Evolutionary conservation across 2,888 invertebrate species (phyloP), one percentile per base, ranked within the genome.

Genomic region (Latrodectus hesperus): DNA sequence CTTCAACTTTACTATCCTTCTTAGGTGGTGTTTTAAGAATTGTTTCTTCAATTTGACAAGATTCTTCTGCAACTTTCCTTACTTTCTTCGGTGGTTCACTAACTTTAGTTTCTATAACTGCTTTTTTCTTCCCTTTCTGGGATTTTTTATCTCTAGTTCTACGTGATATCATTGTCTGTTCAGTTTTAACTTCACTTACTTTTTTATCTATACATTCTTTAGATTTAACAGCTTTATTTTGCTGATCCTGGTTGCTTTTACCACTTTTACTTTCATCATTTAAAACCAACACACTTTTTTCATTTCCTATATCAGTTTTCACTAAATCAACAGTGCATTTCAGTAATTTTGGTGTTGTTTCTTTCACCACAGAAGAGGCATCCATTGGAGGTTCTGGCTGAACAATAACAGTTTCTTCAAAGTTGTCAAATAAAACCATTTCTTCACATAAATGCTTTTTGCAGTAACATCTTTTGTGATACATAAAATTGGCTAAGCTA

Each of bases 381-480:
- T 26, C 49, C 10, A 67, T 60, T 0, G 88, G 84, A 8, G 81
- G 26, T 68, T 88, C 88, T 8, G 88, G 88, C 1, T 84, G 84
- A 53, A 88, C 68, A 17, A 82, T 52, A 16, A 84, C 70, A n/a
- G 79, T 65, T 52, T 84, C 84, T 53, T 78, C 76, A 67, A 84
- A 80, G n/a, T 84, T 75, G 12, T 81, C 85, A 70, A 90, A 90
- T 17, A 90, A 78, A 55, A 88, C 76, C 90, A 90, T 90, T 17
- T 80, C 84, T 75, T 90, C 90, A 82, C 90, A 90, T 8, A 76
- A 79, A 78, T 90, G 90, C 52, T 91, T 90, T 55, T 90, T 94
- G 91, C 98, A 98, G 92, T 96, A 98, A 65, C 95, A 94, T 87
- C 97, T 94, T 93, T 98, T 98, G 92, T 98, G 98, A 60, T 96